phyloP scores from a whole-genome alignment of 2,797 vertebrate genomes.

The Lagorchestes hirsutus region DNA sequence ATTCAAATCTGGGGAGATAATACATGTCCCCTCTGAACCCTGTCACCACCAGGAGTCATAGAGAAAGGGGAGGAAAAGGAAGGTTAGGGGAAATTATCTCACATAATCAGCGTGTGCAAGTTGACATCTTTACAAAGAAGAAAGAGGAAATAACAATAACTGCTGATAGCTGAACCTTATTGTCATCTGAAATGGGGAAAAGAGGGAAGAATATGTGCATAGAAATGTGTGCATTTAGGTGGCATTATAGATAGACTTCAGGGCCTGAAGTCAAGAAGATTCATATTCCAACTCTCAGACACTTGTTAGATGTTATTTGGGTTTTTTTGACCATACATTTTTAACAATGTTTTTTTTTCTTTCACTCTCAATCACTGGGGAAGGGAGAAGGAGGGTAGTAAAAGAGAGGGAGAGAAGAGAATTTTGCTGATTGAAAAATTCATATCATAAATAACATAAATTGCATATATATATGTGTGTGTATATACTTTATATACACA shows the following conservation, averaged over 20 bases:
- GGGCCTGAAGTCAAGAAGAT: not conserved
- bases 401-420: not conserved
- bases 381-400: too few species aligned
- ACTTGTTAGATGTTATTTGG: not conserved
- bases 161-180: not conserved
- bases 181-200: not conserved
- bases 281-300: not conserved
- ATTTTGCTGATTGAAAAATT: not conserved
- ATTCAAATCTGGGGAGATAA: not conserved
- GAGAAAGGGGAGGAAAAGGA: not conserved
- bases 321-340: not conserved
- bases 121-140: not conserved
- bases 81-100: not conserved
- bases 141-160: not conserved
- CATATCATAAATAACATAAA: too few species aligned
- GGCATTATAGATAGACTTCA: not conserved
- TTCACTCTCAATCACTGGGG: not conserved
- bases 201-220: not conserved
- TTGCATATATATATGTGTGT: too few species aligned
- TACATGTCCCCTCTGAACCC: not conserved
- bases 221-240: not conserved
- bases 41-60: too few species aligned
- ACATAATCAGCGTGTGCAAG: not conserved
- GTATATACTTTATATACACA: too few species aligned
- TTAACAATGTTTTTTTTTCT: not conserved